Evolutionary conservation across 92 coral and sea anemone genomes (phyloP).

Genomic region (Siderastrea radians): DNA sequence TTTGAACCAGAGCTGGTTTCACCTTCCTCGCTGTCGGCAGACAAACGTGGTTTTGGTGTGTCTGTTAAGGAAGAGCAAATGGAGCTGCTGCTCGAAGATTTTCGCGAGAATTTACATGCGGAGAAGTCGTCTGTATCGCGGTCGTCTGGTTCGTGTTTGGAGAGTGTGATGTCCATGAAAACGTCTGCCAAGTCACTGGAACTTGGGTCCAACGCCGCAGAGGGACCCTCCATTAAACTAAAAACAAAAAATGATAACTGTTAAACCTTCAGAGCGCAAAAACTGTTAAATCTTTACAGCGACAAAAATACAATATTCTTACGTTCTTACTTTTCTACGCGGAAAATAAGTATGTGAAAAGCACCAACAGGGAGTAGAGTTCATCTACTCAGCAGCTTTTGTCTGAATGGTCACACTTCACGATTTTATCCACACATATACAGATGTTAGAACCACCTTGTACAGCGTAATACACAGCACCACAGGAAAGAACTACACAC

Average conservation of each 20-base stretch:
- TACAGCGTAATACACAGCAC: too few relatives aligned
- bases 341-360: too few relatives aligned
- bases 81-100: constrained; percentile 14
- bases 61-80: background rate
- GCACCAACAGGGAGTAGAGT: too few relatives aligned
- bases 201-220: constrained; percentile 8
- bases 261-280: background rate
- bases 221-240: constrained; percentile 41
- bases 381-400: too few relatives aligned
- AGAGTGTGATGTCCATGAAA: constrained; percentile 32
- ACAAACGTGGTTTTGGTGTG: constrained; percentile 8
- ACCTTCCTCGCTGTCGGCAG: constrained; percentile 49
- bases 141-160: constrained; percentile 29
- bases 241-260: background rate
- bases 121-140: constrained; percentile 19
- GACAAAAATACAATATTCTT: background rate
- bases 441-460: too few relatives aligned
- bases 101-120: constrained; percentile 62
- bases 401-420: too few relatives aligned
- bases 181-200: constrained; percentile 68
- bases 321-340: too few relatives aligned
- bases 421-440: too few relatives aligned
- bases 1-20: constrained; percentile 7
- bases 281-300: background rate
- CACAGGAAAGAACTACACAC: too few relatives aligned